phyloP scores from a whole-genome alignment of 2,888 invertebrate species.

The Gastracanthus pulcherrimus region DNA sequence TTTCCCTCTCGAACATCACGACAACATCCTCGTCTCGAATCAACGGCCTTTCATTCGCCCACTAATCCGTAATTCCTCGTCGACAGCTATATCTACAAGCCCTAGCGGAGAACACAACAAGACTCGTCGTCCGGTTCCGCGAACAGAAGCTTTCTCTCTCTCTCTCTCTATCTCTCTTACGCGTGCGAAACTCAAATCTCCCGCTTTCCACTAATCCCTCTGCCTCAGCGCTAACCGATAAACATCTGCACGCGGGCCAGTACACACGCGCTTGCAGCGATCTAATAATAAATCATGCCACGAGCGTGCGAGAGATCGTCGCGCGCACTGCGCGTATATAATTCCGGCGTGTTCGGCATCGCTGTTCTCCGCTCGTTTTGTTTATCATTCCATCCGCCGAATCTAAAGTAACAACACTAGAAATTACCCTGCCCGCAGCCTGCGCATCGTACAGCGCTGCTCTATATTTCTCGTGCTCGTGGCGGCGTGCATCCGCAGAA shows the following conservation, averaged over 20 bases:
- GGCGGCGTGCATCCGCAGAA: background rate
- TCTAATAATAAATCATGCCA: constrained; percentile 49
- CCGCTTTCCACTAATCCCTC: too few relatives aligned
- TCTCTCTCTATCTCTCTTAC: background rate
- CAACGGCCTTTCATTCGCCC: too few relatives aligned
- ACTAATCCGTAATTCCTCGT: constrained; percentile 9
- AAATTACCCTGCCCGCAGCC: constrained; percentile 4
- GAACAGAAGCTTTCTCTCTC: background rate
- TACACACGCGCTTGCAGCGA: background rate
- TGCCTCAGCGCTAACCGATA: background rate
- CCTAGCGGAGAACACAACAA: too few relatives aligned
- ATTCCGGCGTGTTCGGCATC: too few relatives aligned
- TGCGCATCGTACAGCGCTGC: background rate
- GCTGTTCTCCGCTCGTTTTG: constrained; percentile 31
- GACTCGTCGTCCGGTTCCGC: background rate
- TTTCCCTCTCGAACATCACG: background rate
- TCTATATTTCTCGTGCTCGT: constrained; percentile 7
- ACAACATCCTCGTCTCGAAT: background rate
- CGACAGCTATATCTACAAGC: constrained; percentile 21
- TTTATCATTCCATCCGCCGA: constrained; percentile 2
- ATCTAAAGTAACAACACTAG: background rate
- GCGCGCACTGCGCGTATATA: background rate
- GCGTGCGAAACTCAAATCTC: too few relatives aligned
- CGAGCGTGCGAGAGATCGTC: background rate
- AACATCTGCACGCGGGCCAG: background rate